Conservation (phyloP, 2,888 invertebrate genomes). For the Lasioglossum morio region DNA sequence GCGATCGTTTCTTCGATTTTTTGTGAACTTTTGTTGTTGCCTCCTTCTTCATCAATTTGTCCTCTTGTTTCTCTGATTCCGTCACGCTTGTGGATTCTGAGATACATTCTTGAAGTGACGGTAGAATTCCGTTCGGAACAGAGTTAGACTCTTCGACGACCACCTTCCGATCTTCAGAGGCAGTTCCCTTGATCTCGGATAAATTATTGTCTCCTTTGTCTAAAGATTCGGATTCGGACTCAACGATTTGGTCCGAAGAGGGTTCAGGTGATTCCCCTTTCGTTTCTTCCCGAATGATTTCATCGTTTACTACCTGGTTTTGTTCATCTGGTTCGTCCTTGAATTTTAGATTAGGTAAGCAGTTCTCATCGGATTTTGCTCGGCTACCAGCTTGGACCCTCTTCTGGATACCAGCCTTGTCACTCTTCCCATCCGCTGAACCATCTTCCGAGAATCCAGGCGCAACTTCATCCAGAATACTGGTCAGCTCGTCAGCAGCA, state of each 20-base stretch:
- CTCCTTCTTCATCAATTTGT: background rate
- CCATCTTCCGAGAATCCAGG: slow-evolving; percentile 62
- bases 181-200: background rate
- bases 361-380: background rate
- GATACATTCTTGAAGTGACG: background rate
- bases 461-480: slow-evolving; percentile 73
- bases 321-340: background rate
- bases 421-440: background rate
- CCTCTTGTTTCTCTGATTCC: background rate
- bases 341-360: too few species aligned
- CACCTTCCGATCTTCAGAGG: background rate
- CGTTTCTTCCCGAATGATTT: background rate
- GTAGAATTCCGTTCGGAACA: background rate
- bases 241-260: background rate
- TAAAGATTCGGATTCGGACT: background rate
- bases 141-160: background rate
- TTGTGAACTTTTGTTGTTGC: slow-evolving; percentile 25
- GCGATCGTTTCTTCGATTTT: slow-evolving; percentile 76
- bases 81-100: background rate
- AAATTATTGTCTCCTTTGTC: too few species aligned
- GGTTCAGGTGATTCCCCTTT: background rate
- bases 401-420: background rate
- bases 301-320: background rate
- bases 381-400: background rate
- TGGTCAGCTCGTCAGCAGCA: slow-evolving; percentile 76